A percentile compares a stretch with the other conserved stretches of the same genome.
Evolutionary conservation across 2,888 invertebrate genomes (phyloP).

Genomic region (Acrocyrtus sp.): DNA sequence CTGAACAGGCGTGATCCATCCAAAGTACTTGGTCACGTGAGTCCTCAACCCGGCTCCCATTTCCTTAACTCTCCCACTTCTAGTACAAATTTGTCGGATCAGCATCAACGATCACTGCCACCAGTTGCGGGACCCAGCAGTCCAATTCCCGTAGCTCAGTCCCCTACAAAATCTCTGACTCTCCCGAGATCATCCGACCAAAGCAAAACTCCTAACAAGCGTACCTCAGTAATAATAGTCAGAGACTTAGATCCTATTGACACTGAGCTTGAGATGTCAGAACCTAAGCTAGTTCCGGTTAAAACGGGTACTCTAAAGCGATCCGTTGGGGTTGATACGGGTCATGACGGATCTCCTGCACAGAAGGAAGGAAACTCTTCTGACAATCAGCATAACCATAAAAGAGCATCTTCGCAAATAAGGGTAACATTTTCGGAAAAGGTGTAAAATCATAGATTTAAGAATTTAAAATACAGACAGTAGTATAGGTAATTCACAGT

Average conservation of each 20-base stretch:
- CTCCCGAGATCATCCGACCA: conserved; percentile 7
- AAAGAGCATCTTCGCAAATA: conserved; percentile 26
- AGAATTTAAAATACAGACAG: no score
- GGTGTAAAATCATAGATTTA: neutral
- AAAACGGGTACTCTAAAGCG: conserved; percentile 60
- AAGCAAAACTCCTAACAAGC: conserved; percentile 14
- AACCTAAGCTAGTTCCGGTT: conserved; percentile 54
- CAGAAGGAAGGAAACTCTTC: conserved; percentile 21
- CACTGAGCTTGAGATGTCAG: conserved; percentile 44
- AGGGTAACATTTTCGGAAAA: conserved; percentile 26
- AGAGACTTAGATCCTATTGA: conserved; percentile 60
- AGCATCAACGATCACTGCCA: neutral
- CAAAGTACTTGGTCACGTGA: neutral
- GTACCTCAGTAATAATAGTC: conserved; percentile 53
- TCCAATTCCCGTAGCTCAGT: neutral
- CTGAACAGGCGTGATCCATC: conserved; percentile 3
- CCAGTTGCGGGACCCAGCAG: neutral
- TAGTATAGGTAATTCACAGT: no score
- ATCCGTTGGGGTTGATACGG: conserved; percentile 59
- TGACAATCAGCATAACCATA: neutral
- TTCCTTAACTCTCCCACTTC: neutral
- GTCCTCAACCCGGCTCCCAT: conserved; percentile 1
- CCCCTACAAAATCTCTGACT: conserved; percentile 1
- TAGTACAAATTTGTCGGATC: conserved; percentile 15
- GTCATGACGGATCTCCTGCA: conserved; percentile 32